Conservation (phyloP, 2,888 invertebrate genomes). For the Therioaphis trifolii region DNA sequence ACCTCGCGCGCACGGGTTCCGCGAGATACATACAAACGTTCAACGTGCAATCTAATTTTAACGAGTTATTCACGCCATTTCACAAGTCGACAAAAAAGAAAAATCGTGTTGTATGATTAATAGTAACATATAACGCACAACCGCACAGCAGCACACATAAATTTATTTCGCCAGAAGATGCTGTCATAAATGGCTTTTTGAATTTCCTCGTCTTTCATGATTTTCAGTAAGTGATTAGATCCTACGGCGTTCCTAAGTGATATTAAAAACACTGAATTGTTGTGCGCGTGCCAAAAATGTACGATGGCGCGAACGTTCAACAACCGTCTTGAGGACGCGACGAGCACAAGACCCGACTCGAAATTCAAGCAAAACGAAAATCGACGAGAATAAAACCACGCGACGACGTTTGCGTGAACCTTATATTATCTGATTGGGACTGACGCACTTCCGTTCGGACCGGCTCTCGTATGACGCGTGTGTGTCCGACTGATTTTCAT, state of each 20-base stretch:
- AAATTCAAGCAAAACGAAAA: too few relatives aligned
- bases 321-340: too few relatives aligned
- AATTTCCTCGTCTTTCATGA: not conserved
- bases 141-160: not conserved
- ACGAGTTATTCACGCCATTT: not conserved
- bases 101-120: slow-evolving; percentile 19
- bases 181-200: slow-evolving; percentile 1
- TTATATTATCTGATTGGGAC: too few relatives aligned
- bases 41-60: slow-evolving; percentile 16
- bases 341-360: too few relatives aligned
- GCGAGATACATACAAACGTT: not conserved
- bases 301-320: too few relatives aligned
- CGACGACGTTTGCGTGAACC: too few relatives aligned
- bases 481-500: too few relatives aligned
- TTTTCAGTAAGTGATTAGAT: slow-evolving; percentile 37
- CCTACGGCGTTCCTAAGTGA: not conserved
- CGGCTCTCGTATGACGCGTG: too few relatives aligned
- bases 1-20: not conserved
- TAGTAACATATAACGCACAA: not conserved
- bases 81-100: not conserved
- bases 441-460: too few relatives aligned
- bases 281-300: slow-evolving; percentile 11
- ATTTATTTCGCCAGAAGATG: not conserved
- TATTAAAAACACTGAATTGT: slow-evolving; percentile 13
- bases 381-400: too few relatives aligned